phyloP scores from a whole-genome alignment of 2,797 vertebrate species.

The Perodicticus potto region DNA sequence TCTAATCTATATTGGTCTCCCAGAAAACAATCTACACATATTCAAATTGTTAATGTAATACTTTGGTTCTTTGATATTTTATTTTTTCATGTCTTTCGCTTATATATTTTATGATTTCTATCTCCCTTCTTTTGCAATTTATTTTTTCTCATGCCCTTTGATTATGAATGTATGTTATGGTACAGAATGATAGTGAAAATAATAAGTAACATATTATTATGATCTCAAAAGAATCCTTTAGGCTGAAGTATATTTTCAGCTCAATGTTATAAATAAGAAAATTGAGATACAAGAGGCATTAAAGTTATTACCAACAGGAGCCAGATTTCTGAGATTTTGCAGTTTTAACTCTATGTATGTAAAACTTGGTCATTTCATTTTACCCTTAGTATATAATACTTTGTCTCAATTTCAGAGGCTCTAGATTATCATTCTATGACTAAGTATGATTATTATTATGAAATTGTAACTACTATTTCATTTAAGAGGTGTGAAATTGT shows the following conservation, averaged over 20 bases:
- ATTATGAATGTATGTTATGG: background rate
- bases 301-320: background rate
- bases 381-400: background rate
- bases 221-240: background rate
- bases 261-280: background rate
- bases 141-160: background rate
- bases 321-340: background rate
- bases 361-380: background rate
- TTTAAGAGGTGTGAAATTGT: background rate
- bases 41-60: background rate
- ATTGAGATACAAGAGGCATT: background rate
- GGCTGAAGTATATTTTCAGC: background rate
- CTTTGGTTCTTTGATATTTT: background rate
- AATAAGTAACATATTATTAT: background rate
- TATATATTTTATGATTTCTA: background rate
- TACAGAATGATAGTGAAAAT: background rate
- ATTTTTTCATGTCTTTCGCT: background rate
- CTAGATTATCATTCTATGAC: background rate
- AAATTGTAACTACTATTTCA: background rate
- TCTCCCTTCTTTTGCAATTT: background rate
- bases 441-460: background rate
- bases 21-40: background rate
- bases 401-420: background rate
- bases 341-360: background rate
- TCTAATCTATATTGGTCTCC: background rate